phyloP scores from a whole-genome alignment of 2,797 vertebrate species.

The Fundulus diaphanus region DNA sequence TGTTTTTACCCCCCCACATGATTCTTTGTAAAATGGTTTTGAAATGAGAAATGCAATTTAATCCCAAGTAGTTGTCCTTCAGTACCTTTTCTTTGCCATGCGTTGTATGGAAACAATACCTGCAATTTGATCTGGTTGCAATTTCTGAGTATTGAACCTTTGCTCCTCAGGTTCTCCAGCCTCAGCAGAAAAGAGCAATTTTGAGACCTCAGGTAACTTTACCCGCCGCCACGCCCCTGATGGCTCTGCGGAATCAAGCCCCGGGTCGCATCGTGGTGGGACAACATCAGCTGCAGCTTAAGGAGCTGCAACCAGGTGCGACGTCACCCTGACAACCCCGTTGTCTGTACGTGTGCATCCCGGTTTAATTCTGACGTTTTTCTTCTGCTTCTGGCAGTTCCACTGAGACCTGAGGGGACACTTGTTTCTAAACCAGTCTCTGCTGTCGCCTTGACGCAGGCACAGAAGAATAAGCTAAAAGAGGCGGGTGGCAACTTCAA shows the following conservation, averaged over 20 bases:
- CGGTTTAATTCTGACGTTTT: neutral
- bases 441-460: constrained; percentile 79
- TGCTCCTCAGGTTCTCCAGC: constrained; percentile 85
- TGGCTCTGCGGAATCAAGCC: constrained; percentile 88
- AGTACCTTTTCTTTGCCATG: neutral
- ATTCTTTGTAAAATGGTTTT: neutral
- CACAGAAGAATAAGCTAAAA: constrained; percentile 91
- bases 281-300: constrained; percentile 88
- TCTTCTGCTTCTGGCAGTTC: constrained; percentile 75
- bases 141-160: neutral
- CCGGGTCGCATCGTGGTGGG: constrained; percentile 91
- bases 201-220: constrained; percentile 91
- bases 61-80: too few relatives aligned
- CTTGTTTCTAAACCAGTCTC: constrained; percentile 85
- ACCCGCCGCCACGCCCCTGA: constrained; percentile 91
- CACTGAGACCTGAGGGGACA: constrained; percentile 84
- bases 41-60: neutral
- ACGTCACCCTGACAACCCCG: neutral
- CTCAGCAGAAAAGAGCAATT: constrained; percentile 87
- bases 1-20: too few relatives aligned
- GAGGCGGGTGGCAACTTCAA: constrained; percentile 93
- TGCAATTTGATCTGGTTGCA: neutral
- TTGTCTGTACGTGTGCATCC: neutral
- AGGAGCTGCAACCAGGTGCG: constrained; percentile 91
- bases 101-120: neutral